Base-by-base conservation (phyloP, 2,113 vertebrate genomes). In the Ictidomys tridecemlineatus region DNA sequence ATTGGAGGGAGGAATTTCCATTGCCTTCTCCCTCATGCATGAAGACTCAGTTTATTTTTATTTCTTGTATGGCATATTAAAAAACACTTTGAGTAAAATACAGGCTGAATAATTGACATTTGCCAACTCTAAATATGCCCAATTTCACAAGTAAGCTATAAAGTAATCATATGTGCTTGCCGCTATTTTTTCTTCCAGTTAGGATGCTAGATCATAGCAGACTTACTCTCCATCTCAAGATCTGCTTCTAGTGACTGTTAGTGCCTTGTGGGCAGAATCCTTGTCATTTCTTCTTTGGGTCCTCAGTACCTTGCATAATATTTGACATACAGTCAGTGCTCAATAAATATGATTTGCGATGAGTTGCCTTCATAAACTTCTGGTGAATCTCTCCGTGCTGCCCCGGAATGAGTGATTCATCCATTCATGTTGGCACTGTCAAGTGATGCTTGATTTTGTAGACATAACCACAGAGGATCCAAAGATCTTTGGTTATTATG, bases 71-170 rank as follows among this genome's bases (percentile, higher is more conserved):
- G 74, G 97, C 74, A 93, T 72, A 98, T 98, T 98, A 94, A 96
- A 96, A 58, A 58, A 98, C 97, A 98, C 91, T 97, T 98, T 98
- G 98, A 98, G 96, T 98, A 97, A 98, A 96, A 96, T 78, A 89
- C 88, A 97, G 97, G 97, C 76, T 98, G 93, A 97, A 67, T 83
- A 98, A 98, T 45, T 93, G 96, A 85, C 85, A 96, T 93, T 86
- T 94, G 63, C 87, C 74, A 95, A 69, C 32, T 95, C 72, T 77
- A 94, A 97, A 85, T 91, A 94, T 94, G 96, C 88, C 97, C 97
- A 98, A 85, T 98, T 98, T 98, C 95, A 61, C 89, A 67, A 78
- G 65, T 96, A 98, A 97, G 92, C 91, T 97, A 97, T 97, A 82
- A 98, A 97, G 86, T 98, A 97, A 97, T 45, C 96, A 20, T 98